Evolutionary conservation across 2,113 vertebrate genomes (phyloP).

Genomic region (Syngnathus floridae): DNA sequence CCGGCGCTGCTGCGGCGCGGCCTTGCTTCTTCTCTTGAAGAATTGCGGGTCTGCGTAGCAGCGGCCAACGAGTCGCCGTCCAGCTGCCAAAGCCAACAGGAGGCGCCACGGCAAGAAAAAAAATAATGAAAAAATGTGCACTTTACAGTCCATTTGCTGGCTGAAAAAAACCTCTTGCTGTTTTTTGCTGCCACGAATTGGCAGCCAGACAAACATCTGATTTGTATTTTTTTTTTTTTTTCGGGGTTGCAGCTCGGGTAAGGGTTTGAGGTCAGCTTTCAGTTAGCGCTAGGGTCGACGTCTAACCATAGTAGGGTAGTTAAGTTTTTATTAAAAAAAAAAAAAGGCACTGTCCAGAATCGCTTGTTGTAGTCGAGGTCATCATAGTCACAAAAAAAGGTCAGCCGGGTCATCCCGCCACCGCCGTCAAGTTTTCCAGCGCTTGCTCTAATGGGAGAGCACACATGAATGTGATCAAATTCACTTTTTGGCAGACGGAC

Average conservation of each 20-base stretch:
- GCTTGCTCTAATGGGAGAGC: constrained; percentile 51
- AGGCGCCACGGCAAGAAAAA: constrained; percentile 39
- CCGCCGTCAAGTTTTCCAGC: constrained; percentile 42
- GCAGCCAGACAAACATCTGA: constrained; percentile 47
- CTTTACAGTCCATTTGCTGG: constrained; percentile 42
- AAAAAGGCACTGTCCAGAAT: neutral
- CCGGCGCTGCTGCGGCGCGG: constrained; percentile 34
- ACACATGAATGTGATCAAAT: constrained; percentile 55
- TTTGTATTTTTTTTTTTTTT: constrained; percentile 25
- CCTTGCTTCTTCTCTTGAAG: constrained; percentile 55
- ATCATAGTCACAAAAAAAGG: constrained; percentile 13
- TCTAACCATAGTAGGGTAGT: neutral
- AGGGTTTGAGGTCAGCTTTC: neutral
- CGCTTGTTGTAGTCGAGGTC: neutral
- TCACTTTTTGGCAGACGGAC: constrained; percentile 54
- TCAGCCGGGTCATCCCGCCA: constrained; percentile 41
- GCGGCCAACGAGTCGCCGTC: neutral
- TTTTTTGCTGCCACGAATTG: constrained; percentile 48
- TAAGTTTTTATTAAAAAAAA: neutral
- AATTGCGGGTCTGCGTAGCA: constrained; percentile 26
- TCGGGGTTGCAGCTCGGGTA: neutral
- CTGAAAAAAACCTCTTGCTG: constrained; percentile 28
- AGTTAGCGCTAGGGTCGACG: neutral
- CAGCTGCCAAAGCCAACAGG: constrained; percentile 60
- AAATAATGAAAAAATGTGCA: constrained; percentile 31